Percentiles rank a stretch among this genome's conserved stretches.
phyloP scores from a whole-genome alignment of 1,140 invertebrate genomes.

The Lycorma delicatula region DNA sequence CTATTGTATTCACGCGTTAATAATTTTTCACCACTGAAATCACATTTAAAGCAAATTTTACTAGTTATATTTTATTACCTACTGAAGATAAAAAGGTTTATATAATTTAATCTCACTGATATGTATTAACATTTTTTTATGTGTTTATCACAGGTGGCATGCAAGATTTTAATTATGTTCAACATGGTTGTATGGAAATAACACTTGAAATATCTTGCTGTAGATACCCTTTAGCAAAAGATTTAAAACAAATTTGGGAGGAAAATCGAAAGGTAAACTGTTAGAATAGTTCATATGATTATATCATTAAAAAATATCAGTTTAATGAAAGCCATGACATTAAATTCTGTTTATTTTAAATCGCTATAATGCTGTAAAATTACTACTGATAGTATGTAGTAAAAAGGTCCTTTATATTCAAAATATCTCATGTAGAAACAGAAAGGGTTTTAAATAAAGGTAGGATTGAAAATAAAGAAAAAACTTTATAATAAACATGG shows the following conservation, averaged over 20 bases:
- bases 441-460: too few species aligned
- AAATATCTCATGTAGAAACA: too few species aligned
- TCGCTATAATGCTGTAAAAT: neutral
- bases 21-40: too few species aligned
- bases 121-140: neutral
- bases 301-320: neutral
- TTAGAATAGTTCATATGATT: too few species aligned
- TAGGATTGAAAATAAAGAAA: too few species aligned
- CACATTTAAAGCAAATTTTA: neutral
- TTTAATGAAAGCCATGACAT: neutral
- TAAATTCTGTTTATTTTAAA: neutral
- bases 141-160: constrained; percentile 44
- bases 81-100: too few species aligned
- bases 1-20: too few species aligned
- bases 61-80: neutral
- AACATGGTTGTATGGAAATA: constrained; percentile 97
- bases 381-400: neutral
- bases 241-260: constrained; percentile 86
- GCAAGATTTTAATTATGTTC: constrained; percentile 98
- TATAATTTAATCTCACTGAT: neutral
- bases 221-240: constrained; percentile 81
- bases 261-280: constrained; percentile 77
- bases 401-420: too few species aligned
- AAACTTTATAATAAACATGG: too few species aligned
- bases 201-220: constrained; percentile 96